phyloP scores from a whole-genome alignment of 2,797 vertebrate species.

The Phalloptychus januarius region DNA sequence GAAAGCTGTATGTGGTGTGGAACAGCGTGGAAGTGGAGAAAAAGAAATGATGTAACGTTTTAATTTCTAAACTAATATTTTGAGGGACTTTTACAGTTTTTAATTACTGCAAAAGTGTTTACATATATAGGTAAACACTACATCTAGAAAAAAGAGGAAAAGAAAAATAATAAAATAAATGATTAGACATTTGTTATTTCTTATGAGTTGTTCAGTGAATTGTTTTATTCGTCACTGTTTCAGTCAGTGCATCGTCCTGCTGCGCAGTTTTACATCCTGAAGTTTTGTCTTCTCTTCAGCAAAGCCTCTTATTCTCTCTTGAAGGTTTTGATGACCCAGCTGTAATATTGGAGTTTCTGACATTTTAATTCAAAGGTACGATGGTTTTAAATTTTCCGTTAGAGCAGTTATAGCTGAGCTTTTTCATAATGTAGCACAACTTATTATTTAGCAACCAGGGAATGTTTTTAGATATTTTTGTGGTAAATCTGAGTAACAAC shows the following conservation, averaged over 20 bases:
- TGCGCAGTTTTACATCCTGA: background rate
- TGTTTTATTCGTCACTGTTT: background rate
- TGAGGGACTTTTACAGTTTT: too few relatives aligned
- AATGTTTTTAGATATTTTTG: background rate
- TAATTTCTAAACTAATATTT: background rate
- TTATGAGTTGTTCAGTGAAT: background rate
- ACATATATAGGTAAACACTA: background rate
- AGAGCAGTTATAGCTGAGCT: background rate
- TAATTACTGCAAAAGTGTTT: background rate
- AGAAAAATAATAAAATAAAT: background rate
- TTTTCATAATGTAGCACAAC: background rate
- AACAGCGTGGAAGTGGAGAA: background rate
- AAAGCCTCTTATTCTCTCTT: background rate
- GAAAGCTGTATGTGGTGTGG: background rate
- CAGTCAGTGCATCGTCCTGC: background rate
- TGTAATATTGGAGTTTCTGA: background rate
- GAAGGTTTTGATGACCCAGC: background rate
- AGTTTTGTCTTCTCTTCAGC: background rate
- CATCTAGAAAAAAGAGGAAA: background rate
- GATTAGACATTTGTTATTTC: background rate
- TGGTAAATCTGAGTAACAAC: background rate
- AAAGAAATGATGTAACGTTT: background rate
- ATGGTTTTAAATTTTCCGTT: background rate
- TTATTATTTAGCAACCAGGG: background rate
- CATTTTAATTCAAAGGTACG: background rate